Evolutionary conservation across 2,113 vertebrate genomes (phyloP).

Genomic region (Cyanistes caeruleus): DNA sequence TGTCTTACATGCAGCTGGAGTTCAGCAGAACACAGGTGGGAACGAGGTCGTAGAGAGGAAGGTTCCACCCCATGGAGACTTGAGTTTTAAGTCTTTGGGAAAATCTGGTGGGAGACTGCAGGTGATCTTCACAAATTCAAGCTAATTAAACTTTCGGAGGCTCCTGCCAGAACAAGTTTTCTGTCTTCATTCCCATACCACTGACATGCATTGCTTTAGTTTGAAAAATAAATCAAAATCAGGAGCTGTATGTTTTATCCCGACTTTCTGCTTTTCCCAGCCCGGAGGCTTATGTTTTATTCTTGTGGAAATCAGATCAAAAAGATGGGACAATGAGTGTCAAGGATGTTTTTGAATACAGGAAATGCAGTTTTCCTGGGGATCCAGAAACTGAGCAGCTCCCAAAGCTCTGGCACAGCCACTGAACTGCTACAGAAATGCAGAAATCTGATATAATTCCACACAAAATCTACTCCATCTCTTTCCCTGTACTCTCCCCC

Average conservation of each 20-base stretch:
- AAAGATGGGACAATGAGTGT: neutral
- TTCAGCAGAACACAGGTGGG: rapidly evolving
- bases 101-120: neutral
- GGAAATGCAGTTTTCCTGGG: neutral
- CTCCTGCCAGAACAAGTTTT: rapidly evolving
- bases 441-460: neutral
- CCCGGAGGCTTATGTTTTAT: neutral
- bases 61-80: rapidly evolving
- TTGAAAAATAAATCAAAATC: neutral
- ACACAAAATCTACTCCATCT: rapidly evolving
- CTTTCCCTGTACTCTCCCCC: neutral
- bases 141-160: neutral
- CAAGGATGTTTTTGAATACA: rapidly evolving
- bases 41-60: neutral
- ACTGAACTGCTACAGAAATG: neutral
- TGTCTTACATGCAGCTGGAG: neutral
- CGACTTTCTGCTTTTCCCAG: neutral
- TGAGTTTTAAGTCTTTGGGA: neutral
- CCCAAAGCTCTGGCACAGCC: neutral
- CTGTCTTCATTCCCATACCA: neutral
- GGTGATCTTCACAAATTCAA: neutral
- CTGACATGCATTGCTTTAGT: neutral
- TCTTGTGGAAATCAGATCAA: neutral
- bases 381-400: neutral
- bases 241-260: neutral